These are phyloP conservation scores for Cosmia trapezina DNA, from an alignment of 2,888 invertebrate genomes.

Conservation along the genomic window DNA sequence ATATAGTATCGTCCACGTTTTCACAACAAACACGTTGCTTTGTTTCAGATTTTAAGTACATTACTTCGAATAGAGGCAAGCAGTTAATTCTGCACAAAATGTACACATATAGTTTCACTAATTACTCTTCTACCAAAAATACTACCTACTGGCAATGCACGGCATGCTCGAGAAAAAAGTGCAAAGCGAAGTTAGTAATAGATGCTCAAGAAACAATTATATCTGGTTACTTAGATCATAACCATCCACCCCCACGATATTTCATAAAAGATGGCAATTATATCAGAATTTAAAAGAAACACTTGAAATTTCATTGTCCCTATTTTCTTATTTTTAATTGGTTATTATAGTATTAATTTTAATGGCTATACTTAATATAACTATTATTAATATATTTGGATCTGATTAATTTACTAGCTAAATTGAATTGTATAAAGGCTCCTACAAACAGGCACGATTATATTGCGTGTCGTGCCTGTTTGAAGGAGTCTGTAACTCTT, in stretches of 20 bases:
- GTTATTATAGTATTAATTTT: no score
- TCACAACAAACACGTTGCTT: not conserved
- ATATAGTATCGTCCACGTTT: not conserved
- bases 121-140: not conserved
- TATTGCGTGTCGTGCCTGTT: no score
- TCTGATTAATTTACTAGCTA: no score
- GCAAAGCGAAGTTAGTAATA: constrained; percentile 28
- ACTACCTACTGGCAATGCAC: constrained; percentile 19
- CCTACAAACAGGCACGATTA: no score
- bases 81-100: constrained; percentile 5
- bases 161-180: constrained; percentile 6
- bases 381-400: no score
- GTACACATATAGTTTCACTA: constrained; percentile 7
- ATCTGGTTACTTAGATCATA: constrained; percentile 14
- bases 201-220: not conserved
- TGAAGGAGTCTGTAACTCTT: no score
- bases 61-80: constrained; percentile 9
- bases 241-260: constrained; percentile 22
- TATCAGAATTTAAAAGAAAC: constrained; percentile 14
- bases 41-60: constrained; percentile 19
- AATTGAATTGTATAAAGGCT: no score
- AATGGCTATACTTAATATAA: no score
- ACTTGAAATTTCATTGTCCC: not conserved
- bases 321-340: not conserved
- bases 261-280: constrained; percentile 20